Conservation (phyloP, 2,797 vertebrate species). For the Acrocephalus scirpaceus region DNA sequence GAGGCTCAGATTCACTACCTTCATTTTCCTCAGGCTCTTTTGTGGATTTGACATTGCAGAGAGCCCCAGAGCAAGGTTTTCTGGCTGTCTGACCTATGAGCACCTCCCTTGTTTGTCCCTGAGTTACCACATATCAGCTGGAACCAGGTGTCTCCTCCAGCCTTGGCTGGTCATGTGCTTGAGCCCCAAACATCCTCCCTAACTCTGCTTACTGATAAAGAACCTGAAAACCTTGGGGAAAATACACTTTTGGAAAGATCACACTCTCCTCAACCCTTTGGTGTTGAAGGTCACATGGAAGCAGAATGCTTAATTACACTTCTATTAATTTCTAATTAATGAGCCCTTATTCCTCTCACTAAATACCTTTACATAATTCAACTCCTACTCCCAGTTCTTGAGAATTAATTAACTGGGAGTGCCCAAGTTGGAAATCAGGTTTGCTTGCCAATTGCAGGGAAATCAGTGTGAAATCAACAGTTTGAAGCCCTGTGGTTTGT, state of each 20-base stretch:
- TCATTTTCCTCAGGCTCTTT: background rate
- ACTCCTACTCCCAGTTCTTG: background rate
- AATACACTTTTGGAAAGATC: rapidly evolving
- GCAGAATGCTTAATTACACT: background rate
- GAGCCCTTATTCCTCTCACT: background rate
- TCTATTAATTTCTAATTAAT: background rate
- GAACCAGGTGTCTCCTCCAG: background rate
- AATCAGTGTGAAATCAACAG: constrained; percentile 35
- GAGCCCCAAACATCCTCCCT: background rate
- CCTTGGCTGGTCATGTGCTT: background rate
- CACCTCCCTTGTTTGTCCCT: rapidly evolving
- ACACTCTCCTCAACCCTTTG: rapidly evolving
- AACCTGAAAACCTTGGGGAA: background rate
- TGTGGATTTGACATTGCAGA: background rate
- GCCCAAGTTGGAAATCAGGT: background rate
- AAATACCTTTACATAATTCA: background rate
- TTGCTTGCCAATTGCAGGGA: constrained; percentile 10
- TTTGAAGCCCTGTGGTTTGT: background rate
- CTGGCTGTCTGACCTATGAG: background rate
- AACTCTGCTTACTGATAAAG: background rate
- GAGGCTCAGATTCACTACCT: background rate
- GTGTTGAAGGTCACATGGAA: background rate
- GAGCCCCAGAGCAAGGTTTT: background rate
- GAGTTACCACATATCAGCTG: background rate
- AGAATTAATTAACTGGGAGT: background rate